Evolutionary conservation across 2,888 invertebrate species (phyloP).

Genomic region (Athetis lepigone): DNA sequence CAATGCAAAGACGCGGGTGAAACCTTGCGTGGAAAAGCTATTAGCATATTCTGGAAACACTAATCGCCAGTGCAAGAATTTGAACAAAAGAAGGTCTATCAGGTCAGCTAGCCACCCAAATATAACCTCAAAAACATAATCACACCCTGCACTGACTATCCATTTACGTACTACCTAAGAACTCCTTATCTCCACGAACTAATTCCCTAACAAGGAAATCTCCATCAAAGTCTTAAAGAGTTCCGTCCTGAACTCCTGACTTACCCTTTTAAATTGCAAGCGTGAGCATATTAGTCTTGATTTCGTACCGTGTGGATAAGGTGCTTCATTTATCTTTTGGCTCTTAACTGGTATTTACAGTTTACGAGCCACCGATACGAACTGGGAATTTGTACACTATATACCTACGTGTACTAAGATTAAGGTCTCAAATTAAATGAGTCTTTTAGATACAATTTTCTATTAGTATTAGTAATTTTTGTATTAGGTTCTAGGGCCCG

Average conservation of each 20-base stretch:
- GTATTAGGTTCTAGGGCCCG: no score
- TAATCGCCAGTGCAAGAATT: no score
- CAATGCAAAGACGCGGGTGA: no score
- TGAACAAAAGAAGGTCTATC: no score
- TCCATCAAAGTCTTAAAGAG: constrained; percentile 66
- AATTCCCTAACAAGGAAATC: constrained; percentile 59
- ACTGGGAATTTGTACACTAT: constrained; percentile 20
- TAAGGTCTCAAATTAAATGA: not conserved
- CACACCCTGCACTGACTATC: not conserved
- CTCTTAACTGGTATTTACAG: constrained; percentile 61
- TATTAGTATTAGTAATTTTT: no score
- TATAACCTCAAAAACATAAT: not conserved
- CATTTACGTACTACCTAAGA: not conserved
- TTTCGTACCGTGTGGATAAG: constrained; percentile 68
- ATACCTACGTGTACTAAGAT: not conserved
- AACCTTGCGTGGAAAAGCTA: no score
- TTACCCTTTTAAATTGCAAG: constrained; percentile 63
- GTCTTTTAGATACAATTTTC: no score
- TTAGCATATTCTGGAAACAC: no score
- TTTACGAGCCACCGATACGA: constrained; percentile 55
- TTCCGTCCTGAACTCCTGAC: constrained; percentile 47
- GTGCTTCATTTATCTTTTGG: constrained; percentile 71
- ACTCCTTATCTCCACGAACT: constrained; percentile 36
- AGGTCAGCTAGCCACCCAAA: no score
- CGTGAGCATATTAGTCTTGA: constrained; percentile 79